Conservation (phyloP, 2,797 vertebrate genomes). For the Acanthurus leucopareius region DNA sequence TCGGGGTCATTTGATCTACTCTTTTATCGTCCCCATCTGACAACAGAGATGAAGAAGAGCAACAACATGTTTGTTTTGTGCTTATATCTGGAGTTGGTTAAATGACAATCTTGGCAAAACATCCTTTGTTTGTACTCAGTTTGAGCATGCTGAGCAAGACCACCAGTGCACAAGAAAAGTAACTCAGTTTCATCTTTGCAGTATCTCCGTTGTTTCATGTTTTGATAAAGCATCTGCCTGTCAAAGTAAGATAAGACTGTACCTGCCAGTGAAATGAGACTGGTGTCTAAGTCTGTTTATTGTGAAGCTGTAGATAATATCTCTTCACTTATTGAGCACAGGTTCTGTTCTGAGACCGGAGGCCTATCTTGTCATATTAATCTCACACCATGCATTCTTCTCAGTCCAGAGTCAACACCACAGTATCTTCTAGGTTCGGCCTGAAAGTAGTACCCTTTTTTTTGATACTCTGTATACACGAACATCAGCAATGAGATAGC, state of each 20-base stretch:
- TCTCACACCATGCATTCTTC: constrained; percentile 30
- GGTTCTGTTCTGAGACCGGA: constrained; percentile 28
- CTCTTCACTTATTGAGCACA: constrained; percentile 47
- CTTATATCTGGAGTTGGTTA: constrained; percentile 32
- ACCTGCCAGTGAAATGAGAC: constrained; percentile 54
- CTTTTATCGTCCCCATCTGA: constrained; percentile 5
- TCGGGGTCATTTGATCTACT: neutral
- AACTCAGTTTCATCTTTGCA: constrained; percentile 37
- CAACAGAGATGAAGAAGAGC: neutral
- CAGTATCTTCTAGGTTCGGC: constrained; percentile 23
- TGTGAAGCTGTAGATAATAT: constrained; percentile 52
- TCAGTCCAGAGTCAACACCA: constrained; percentile 29
- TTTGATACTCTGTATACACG: neutral
- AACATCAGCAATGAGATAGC: constrained; percentile 27
- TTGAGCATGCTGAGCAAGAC: constrained; percentile 25
- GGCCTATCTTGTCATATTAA: constrained; percentile 59
- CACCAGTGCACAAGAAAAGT: constrained; percentile 22
- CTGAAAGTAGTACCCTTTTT: constrained; percentile 19
- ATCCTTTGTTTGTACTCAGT: constrained; percentile 51
- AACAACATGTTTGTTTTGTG: constrained; percentile 13
- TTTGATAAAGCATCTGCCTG: constrained; percentile 46
- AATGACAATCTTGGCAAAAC: constrained; percentile 40
- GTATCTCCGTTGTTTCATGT: constrained; percentile 27
- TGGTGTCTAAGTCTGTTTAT: constrained; percentile 46
- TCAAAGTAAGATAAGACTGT: constrained; percentile 59